These are phyloP conservation scores for Dolomedes plantarius DNA, from an alignment of 2,888 invertebrate species.

Conservation along the genomic window DNA sequence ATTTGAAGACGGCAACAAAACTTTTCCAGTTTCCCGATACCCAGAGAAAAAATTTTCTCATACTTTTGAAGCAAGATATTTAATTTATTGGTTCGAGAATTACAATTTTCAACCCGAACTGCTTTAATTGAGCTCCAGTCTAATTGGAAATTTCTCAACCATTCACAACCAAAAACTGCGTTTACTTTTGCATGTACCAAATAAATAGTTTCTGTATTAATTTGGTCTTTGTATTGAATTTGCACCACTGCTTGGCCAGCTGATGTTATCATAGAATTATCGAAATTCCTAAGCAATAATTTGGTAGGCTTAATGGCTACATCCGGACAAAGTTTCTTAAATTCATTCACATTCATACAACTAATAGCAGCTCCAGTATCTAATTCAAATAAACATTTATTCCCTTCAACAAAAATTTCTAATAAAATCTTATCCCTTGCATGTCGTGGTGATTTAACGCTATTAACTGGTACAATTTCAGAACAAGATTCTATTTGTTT, in stretches of 20 bases:
- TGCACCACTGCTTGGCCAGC: constrained; percentile 47
- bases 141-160: constrained; percentile 53
- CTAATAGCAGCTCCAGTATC: constrained; percentile 51
- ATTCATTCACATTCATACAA: constrained; percentile 46
- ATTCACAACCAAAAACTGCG: constrained; percentile 52
- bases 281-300: constrained; percentile 46
- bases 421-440: constrained; percentile 53
- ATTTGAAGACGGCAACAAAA: constrained; percentile 51
- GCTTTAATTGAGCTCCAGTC: constrained; percentile 53
- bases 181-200: constrained; percentile 55
- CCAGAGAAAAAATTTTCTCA: constrained; percentile 41
- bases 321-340: constrained; percentile 51
- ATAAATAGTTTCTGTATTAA: constrained; percentile 47
- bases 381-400: constrained; percentile 47
- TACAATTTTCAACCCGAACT: constrained; percentile 47
- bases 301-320: constrained; percentile 51
- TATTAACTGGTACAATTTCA: constrained; percentile 56
- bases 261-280: constrained; percentile 48
- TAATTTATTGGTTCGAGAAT: constrained; percentile 51
- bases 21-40: constrained; percentile 50
- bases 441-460: constrained; percentile 53
- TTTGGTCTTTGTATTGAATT: constrained; percentile 46
- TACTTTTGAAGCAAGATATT: constrained; percentile 52
- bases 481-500: constrained; percentile 54
- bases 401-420: constrained; percentile 55